These are phyloP conservation scores for Ictalurus punctatus DNA, from an alignment of 2,113 vertebrate genomes.

Conservation along the genomic window DNA sequence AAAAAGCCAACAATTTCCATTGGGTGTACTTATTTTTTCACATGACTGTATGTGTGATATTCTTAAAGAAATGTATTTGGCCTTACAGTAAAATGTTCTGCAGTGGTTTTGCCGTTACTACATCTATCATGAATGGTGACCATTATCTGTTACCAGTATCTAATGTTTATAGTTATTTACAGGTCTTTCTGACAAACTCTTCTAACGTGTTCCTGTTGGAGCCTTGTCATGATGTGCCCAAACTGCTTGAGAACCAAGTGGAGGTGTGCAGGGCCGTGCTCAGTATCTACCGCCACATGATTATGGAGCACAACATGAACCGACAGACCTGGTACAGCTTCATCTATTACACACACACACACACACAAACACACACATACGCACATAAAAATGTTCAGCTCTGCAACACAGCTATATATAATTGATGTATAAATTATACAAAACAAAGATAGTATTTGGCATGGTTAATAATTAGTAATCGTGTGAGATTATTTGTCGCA, in stretches of 20 bases:
- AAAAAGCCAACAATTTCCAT: no score
- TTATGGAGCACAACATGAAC: conserved; percentile 95
- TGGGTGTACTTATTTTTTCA: no score
- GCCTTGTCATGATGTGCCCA: conserved; percentile 87
- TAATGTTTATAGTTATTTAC: conserved; percentile 32
- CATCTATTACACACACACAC: background rate
- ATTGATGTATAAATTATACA: background rate
- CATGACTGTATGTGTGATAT: background rate
- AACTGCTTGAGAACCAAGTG: conserved; percentile 92
- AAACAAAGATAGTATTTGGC: background rate
- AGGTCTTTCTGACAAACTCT: conserved; percentile 97
- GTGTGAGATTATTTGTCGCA: background rate
- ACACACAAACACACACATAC: background rate
- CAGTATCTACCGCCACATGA: conserved; percentile 93
- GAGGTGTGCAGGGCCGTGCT: conserved; percentile 93
- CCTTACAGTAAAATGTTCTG: background rate
- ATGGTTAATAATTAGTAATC: background rate
- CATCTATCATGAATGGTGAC: background rate
- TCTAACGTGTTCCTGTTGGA: conserved; percentile 95
- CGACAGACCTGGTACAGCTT: conserved; percentile 85
- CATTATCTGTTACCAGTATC: background rate
- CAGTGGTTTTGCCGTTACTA: background rate
- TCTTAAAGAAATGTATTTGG: background rate
- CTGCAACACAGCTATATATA: background rate
- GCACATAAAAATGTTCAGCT: background rate